Base-by-base conservation (phyloP, 1,140 invertebrate species). In the Heliconius himera region DNA sequence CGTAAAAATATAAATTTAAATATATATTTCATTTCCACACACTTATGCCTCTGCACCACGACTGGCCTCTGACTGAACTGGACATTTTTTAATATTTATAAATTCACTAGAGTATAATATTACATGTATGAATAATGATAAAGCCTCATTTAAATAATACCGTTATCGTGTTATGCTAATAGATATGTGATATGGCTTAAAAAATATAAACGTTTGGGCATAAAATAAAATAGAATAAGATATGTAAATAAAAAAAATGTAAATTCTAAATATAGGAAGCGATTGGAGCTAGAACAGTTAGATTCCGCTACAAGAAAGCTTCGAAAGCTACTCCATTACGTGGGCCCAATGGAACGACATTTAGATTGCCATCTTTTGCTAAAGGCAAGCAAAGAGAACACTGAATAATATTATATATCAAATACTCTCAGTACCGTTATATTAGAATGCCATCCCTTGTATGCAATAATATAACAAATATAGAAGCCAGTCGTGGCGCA, bases 291-390 rank as follows among this genome's bases (percentile, higher is more conserved):
- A 71, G 26, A 73, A 80, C 82, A 80, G 82, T 83, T 83, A 83
- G 76, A 79, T 78, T 78, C 79, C 78, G 78, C 79, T 82, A 83
- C 73, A 82, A 79, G 80, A 86, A 80, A 81, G 70, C 75, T 81
- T 83, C 83, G 85, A 84, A 85, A 80, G 88, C 88, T 90, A 88
- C 88, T 88, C 87, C 79, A 90, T 91, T 91, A 91, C 89, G 88
- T 89, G 85, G 83, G 81, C 84, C 83, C 83, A 84, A 82, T 87
- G 85, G 85, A 88, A 88, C 81, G 82, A 87, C 82, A 84, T 88
- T 87, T 84, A 91, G 89, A 93, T 91, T 91, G 84, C 81, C 87
- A 89, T 91, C 87, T 83, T 73, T 82, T 76, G 78, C 80, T 83
- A 81, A 78, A 79, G 85, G 81, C 82, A 82, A 74, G 77, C 84